Conservation (phyloP, 2,113 vertebrate species). For the Ceyx melanurus region DNA sequence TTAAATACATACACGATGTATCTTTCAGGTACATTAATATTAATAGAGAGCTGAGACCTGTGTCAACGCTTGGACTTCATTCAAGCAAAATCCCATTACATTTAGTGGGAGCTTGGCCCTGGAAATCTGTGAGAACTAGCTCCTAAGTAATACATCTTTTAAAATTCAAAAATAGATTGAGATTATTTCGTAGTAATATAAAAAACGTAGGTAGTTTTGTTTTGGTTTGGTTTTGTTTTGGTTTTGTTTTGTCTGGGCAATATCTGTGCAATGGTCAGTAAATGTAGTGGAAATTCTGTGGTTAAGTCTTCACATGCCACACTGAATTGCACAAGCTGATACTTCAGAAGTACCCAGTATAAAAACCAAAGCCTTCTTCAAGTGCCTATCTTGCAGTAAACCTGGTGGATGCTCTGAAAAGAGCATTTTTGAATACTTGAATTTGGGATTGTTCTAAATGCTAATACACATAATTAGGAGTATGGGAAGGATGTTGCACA, state of each 20-base stretch:
- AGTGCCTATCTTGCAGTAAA: slow-evolving; percentile 71
- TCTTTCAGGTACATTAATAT: neutral
- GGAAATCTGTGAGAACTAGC: neutral
- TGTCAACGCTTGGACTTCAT: neutral
- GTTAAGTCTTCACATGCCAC: neutral
- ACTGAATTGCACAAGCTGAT: slow-evolving; percentile 27
- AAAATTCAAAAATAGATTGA: neutral
- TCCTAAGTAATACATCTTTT: neutral
- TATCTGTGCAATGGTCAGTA: neutral
- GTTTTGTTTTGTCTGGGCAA: neutral
- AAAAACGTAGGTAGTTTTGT: neutral
- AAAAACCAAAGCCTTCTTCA: slow-evolving; percentile 61
- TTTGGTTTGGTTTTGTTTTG: too few species aligned
- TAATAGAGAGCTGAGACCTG: neutral
- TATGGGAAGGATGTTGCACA: slow-evolving; percentile 38
- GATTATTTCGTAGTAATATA: neutral
- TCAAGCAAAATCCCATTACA: neutral
- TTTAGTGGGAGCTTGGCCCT: neutral
- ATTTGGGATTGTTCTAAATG: slow-evolving; percentile 65
- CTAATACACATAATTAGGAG: slow-evolving; percentile 57
- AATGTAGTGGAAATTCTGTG: neutral
- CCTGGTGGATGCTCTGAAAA: slow-evolving; percentile 69
- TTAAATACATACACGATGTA: neutral
- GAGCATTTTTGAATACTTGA: slow-evolving; percentile 72
- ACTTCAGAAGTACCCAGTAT: slow-evolving; percentile 34